A percentile compares a stretch with the other conserved stretches of the same genome.
phyloP scores from a whole-genome alignment of 2,113 vertebrate species.

The Apteryx owenii region DNA sequence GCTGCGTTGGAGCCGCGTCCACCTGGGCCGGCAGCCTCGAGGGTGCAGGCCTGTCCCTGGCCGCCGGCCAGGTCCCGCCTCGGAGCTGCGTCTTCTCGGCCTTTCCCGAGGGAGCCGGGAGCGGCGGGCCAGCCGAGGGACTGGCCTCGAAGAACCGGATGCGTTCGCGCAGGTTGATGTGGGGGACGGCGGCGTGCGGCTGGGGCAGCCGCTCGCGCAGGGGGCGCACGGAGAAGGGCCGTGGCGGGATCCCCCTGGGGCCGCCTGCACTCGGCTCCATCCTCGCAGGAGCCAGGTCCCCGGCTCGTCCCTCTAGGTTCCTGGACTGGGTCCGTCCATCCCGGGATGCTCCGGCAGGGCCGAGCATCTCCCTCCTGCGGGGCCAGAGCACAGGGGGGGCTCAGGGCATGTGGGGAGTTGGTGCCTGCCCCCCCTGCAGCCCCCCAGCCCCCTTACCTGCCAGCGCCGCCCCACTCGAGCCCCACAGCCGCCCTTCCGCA shows the following conservation, averaged over 20 bases:
- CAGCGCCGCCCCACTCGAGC: too few relatives aligned
- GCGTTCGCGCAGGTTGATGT: not conserved
- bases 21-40: not conserved
- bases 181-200: not conserved
- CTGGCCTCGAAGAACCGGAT: not conserved
- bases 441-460: not conserved
- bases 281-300: too few relatives aligned
- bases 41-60: constrained; percentile 6
- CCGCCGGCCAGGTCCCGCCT: too few relatives aligned
- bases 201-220: not conserved
- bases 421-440: too few relatives aligned
- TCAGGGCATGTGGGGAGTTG: too few relatives aligned
- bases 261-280: too few relatives aligned
- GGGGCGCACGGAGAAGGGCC: not conserved
- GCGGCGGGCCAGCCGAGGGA: not conserved
- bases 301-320: too few relatives aligned
- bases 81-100: too few relatives aligned
- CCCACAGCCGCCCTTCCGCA: too few relatives aligned
- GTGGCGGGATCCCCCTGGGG: not conserved
- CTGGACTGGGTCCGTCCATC: too few relatives aligned
- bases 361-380: not conserved
- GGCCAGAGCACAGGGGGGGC: not conserved
- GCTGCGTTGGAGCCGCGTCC: not conserved
- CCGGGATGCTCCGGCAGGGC: not conserved
- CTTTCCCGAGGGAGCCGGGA: not conserved